Base-by-base conservation (phyloP, 2,888 invertebrate species). In the Calameuta filiformis region DNA sequence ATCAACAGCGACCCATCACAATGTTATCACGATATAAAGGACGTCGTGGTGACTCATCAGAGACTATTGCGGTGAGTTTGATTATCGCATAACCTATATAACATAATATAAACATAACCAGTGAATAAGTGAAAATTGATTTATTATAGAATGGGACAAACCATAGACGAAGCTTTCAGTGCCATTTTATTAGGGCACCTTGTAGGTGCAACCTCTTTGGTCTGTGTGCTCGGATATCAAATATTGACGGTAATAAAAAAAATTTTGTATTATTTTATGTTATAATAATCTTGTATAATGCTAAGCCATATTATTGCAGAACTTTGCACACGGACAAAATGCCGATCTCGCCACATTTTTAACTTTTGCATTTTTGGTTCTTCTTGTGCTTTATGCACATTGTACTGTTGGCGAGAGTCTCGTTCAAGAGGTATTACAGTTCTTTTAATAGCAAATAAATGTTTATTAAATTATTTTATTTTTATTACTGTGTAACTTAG, bases 401-500 rank as follows among this genome's bases (percentile, higher is more conserved):
- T 88, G 89, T 71, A 84, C 85, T 12, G 86, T 89, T 30, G 88
- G 88, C 3, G 88, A 89, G 75, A 85, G 80, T 79, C 79, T 87
- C 33, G 77, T 85, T 35, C 83, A 83, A 1, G 85, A 87, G 84
- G 87, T 87, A 83, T 31, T 71, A 6, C 0, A 71, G 31, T 31
- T 31, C 71, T 71, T 23, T 12, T 34, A 12, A 31, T 71, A 12
- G 4, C 11, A 2, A 15, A 34, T 15, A 3, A 3, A 71, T 23
- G 2, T 71, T 31, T 12, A 71, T 12, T 71, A 31, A 87, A 31
- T 71, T 71, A 31, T 71, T 15, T 71, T 71, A 15, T 40, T 40
- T 40, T 2, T 23, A 6, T 56, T 56, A 56, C 56, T 56, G 23
- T 56, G 9, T 9, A 68, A 90, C 86, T 34, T 86, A 94, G 94